A percentile compares a stretch with the other conserved stretches of the same genome.
Conservation (phyloP, 2,888 invertebrate species). For the Philopedon plagiatum region DNA sequence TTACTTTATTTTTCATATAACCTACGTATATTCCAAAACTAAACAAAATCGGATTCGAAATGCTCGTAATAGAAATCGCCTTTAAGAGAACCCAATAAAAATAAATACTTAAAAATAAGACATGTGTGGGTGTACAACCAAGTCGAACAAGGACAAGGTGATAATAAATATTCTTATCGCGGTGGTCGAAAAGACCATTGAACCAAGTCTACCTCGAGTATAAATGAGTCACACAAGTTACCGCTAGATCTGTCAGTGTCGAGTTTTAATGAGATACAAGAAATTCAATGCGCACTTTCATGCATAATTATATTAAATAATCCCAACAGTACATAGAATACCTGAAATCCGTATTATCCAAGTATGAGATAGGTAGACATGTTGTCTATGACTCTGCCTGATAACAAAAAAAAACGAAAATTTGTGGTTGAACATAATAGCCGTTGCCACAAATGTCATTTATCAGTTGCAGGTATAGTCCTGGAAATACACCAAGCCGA, state of each 20-base stretch:
- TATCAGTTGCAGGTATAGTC: no score
- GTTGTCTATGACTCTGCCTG: no score
- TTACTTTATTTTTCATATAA: no score
- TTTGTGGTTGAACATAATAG: no score
- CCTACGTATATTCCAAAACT: background rate
- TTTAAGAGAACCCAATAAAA: background rate
- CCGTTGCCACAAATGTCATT: no score
- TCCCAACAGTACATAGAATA: background rate
- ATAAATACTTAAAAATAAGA: background rate
- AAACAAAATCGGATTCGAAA: background rate
- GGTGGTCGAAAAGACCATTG: constrained; percentile 33
- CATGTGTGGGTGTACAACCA: constrained; percentile 3
- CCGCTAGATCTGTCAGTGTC: constrained; percentile 29
- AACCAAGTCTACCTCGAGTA: constrained; percentile 37
- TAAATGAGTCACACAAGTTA: constrained; percentile 39
- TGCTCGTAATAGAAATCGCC: background rate
- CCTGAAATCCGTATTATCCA: no score
- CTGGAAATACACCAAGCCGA: no score
- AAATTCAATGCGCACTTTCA: background rate
- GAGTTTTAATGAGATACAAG: background rate
- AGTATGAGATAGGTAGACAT: no score
- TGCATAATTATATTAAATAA: background rate
- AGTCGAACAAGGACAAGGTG: constrained; percentile 17
- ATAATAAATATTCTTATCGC: constrained; percentile 33
- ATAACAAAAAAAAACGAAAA: no score